Percentiles rank a stretch among this genome's conserved stretches.
Conservation (phyloP, 2,797 vertebrate genomes). For the Squalus acanthias region DNA sequence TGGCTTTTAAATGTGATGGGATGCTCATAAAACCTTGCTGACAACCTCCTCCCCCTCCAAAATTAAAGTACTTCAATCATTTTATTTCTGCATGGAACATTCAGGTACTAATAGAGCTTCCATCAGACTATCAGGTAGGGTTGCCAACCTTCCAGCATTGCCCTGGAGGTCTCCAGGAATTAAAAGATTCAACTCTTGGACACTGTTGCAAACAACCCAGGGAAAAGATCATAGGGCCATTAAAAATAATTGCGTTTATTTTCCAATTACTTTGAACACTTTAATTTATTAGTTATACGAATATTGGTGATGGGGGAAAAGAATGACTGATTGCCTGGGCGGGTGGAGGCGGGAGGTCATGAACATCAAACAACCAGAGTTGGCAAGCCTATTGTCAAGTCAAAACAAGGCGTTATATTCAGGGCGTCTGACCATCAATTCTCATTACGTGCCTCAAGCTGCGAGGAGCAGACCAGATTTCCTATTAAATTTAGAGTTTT, state of each 20-base stretch:
- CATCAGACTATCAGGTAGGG: not conserved
- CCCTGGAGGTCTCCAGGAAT: not conserved
- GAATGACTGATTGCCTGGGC: not conserved
- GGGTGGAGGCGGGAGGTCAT: too few relatives aligned
- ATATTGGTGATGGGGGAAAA: not conserved
- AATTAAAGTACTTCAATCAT: not conserved
- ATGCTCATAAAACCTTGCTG: not conserved
- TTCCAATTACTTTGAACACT: not conserved
- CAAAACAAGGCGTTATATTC: not conserved
- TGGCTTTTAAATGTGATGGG: not conserved
- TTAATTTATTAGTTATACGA: not conserved
- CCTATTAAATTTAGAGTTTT: too few relatives aligned
- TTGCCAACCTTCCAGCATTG: not conserved
- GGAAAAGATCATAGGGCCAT: not conserved
- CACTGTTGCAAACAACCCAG: not conserved
- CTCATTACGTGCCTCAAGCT: not conserved
- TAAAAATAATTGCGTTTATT: not conserved
- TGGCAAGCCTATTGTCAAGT: not conserved
- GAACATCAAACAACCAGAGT: not conserved
- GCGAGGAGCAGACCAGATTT: not conserved
- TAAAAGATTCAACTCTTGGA: not conserved
- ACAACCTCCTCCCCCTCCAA: not conserved
- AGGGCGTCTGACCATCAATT: not conserved
- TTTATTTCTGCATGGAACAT: not conserved
- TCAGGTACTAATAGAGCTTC: not conserved